A percentile compares a stretch with the other conserved stretches of the same genome.
These are phyloP conservation scores for Leptinotarsa juncta DNA, from an alignment of 2,888 invertebrate species.

Conservation along the genomic window DNA sequence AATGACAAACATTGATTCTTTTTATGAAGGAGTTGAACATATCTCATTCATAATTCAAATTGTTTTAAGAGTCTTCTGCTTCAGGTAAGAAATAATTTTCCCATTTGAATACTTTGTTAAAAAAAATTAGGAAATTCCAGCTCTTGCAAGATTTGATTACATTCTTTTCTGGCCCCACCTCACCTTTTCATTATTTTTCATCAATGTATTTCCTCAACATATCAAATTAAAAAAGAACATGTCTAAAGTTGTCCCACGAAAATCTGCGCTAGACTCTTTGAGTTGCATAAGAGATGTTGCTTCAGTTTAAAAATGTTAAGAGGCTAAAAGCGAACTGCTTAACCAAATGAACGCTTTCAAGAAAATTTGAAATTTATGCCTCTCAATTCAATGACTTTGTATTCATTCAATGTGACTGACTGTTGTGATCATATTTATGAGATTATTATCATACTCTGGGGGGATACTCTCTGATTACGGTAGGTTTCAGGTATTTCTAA, in stretches of 20 bases:
- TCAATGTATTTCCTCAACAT: no score
- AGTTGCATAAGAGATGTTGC: background rate
- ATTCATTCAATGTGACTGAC: constrained; percentile 14
- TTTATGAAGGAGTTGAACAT: no score
- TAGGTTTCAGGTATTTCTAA: background rate
- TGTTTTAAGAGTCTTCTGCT: no score
- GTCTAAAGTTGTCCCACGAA: background rate
- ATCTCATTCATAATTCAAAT: no score
- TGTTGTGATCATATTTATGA: constrained; percentile 17
- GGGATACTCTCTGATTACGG: background rate
- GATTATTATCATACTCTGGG: background rate
- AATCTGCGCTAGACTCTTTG: background rate
- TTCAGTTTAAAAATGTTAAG: background rate
- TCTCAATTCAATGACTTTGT: background rate
- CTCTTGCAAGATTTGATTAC: no score
- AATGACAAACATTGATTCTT: no score
- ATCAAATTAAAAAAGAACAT: no score
- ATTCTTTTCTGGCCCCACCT: no score
- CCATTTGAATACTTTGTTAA: no score
- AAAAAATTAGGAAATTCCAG: no score
- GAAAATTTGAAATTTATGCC: background rate
- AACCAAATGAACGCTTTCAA: background rate
- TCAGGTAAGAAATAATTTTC: no score
- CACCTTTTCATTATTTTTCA: no score
- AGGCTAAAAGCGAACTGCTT: background rate